Conservation (phyloP, 2,113 vertebrate genomes). For the Donacobius atricapilla region DNA sequence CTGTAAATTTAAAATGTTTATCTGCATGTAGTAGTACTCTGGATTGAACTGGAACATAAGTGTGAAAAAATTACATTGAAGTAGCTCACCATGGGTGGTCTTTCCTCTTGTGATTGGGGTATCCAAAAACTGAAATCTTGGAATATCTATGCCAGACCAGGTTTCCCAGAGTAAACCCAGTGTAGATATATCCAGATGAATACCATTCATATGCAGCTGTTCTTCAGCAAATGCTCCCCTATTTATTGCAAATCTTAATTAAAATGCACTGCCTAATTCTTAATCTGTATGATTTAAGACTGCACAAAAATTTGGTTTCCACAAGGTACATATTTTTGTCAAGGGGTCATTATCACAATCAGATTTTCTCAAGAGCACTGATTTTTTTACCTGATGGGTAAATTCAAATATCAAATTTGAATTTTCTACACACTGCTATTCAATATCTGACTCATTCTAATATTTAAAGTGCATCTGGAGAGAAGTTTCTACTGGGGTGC, state of each 20-base stretch:
- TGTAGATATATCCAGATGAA: background rate
- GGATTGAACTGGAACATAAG: background rate
- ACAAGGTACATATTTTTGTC: background rate
- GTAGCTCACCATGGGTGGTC: background rate
- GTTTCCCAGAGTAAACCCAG: background rate
- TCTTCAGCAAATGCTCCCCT: background rate
- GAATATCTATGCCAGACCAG: background rate
- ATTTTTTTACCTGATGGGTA: background rate
- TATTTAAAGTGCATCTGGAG: background rate
- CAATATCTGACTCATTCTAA: background rate
- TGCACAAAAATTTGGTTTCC: background rate
- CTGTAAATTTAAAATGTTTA: background rate
- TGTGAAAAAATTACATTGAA: background rate
- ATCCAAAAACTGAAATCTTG: background rate
- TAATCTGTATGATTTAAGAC: background rate
- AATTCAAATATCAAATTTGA: background rate
- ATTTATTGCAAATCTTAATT: background rate
- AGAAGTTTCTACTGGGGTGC: background rate
- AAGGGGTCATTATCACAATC: background rate
- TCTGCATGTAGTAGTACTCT: background rate
- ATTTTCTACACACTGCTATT: background rate
- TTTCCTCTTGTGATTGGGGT: background rate
- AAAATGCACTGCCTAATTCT: background rate
- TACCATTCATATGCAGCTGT: background rate
- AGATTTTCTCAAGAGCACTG: background rate